phyloP scores from a whole-genome alignment of 92 coral and sea anemone genomes.

The Epizoanthus scotinus region DNA sequence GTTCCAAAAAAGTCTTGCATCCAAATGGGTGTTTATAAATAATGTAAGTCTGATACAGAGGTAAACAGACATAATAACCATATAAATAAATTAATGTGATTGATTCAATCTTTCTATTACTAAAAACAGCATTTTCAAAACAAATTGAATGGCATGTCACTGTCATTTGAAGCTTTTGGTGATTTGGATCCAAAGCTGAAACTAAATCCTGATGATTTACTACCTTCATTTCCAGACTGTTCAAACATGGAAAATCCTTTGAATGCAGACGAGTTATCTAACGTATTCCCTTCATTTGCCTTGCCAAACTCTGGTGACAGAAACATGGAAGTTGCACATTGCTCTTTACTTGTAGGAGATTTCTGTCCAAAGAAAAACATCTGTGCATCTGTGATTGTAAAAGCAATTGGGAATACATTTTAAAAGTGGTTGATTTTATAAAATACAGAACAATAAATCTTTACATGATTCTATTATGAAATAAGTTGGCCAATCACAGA shows the following conservation, averaged over 20 bases:
- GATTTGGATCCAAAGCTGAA: conserved; percentile 72
- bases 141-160: conserved; percentile 56
- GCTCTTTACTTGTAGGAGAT: not conserved
- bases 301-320: not conserved
- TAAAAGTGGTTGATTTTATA: no score
- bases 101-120: not conserved
- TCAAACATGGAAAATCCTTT: conserved; percentile 70
- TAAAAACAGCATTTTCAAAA: conserved; percentile 42
- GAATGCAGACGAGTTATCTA: conserved; percentile 13
- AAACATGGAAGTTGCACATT: conserved; percentile 6
- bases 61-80: no score
- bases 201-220: conserved; percentile 53
- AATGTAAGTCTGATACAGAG: not conserved
- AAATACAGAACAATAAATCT: no score
- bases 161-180: conserved; percentile 35
- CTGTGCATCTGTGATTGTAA: conserved; percentile 5
- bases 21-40: no score
- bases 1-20: no score
- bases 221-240: conserved; percentile 42
- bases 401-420: no score
- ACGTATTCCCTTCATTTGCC: not conserved
- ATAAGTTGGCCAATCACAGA: no score
- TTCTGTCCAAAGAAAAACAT: conserved; percentile 32
- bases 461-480: no score
- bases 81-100: not conserved